Conservation (phyloP, 2,113 vertebrate genomes). For the Aldabrachelys gigantea region DNA sequence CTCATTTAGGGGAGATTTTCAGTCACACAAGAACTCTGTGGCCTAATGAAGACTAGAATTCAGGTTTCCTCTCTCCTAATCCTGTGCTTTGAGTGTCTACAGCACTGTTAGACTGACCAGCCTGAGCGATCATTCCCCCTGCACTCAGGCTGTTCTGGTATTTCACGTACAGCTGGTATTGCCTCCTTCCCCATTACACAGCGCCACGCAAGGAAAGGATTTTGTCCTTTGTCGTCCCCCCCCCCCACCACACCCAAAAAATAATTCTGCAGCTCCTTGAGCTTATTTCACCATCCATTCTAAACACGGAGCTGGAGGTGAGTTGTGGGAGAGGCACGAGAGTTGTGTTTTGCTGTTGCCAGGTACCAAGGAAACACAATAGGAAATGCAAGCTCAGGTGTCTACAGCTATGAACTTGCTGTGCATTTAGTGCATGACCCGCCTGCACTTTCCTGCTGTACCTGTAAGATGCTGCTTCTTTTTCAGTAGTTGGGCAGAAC, state of each 20-base stretch:
- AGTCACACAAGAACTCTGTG: fast-evolving
- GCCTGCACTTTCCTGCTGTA: neutral
- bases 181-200: neutral
- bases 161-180: fast-evolving
- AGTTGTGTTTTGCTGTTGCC: constrained; percentile 39
- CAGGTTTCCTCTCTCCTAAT: neutral
- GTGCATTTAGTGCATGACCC: neutral
- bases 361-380: constrained; percentile 53
- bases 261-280: constrained; percentile 21
- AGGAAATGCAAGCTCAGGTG: neutral
- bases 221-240: neutral
- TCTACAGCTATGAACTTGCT: neutral
- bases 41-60: too few species aligned
- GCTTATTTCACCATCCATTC: neutral
- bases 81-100: neutral
- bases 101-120: neutral
- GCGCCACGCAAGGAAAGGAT: neutral
- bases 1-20: too few species aligned
- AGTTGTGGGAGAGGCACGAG: constrained; percentile 44
- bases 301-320: neutral
- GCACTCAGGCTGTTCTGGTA: neutral
- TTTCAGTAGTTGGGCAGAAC: neutral
- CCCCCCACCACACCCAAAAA: neutral
- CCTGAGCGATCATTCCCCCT: fast-evolving
- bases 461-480: neutral